A percentile compares a stretch with the other conserved stretches of the same genome.
These are phyloP conservation scores for Xestia rhomboidea DNA, from an alignment of 2,888 invertebrate genomes.

Conservation along the genomic window DNA sequence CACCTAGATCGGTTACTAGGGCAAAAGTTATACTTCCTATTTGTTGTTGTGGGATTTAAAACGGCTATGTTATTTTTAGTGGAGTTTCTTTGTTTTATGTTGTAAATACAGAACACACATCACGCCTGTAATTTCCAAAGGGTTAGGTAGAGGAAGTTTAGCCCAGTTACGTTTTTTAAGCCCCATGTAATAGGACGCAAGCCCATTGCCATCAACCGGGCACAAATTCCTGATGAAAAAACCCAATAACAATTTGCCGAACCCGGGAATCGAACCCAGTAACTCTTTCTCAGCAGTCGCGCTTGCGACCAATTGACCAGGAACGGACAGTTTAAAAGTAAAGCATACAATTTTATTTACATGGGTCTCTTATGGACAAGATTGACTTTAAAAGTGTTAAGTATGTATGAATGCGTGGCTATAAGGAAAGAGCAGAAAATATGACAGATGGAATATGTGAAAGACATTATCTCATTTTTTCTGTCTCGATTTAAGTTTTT, in stretches of 20 bases:
- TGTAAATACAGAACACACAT: neutral
- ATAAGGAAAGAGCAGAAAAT: too few relatives aligned
- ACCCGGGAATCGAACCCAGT: neutral
- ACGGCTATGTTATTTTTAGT: neutral
- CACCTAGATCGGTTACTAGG: constrained; percentile 22
- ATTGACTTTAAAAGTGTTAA: too few relatives aligned
- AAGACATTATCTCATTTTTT: too few relatives aligned
- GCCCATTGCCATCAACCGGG: neutral
- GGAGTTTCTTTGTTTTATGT: constrained; percentile 2
- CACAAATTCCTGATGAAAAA: neutral
- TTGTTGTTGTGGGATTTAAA: neutral
- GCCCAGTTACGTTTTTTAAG: neutral
- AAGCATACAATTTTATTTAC: neutral
- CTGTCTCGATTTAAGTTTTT: too few relatives aligned
- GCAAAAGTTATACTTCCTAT: constrained; percentile 8
- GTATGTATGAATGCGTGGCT: too few relatives aligned
- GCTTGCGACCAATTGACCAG: too few relatives aligned
- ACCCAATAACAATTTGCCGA: neutral
- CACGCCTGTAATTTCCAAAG: too few relatives aligned
- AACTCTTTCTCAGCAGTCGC: too few relatives aligned
- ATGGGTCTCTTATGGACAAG: too few relatives aligned
- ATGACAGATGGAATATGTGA: too few relatives aligned
- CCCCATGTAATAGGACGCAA: neutral
- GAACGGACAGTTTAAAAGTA: neutral
- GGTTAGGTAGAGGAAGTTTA: too few relatives aligned